Percentiles rank a stretch among this genome's conserved stretches.
Evolutionary conservation across 1,140 invertebrate species (phyloP).

Genomic region (Phenacoccus solenopsis): DNA sequence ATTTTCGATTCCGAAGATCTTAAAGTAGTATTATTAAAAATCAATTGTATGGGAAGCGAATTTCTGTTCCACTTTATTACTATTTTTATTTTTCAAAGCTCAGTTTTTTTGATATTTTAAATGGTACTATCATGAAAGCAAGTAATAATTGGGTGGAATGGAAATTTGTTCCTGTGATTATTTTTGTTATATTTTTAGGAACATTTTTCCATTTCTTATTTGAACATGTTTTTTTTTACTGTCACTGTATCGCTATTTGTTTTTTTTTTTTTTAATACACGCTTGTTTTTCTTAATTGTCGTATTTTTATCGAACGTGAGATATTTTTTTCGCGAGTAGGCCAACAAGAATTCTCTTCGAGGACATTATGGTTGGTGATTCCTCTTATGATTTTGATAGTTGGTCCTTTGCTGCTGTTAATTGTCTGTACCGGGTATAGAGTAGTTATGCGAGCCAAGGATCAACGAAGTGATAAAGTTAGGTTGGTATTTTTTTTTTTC

Average conservation of each 20-base stretch:
- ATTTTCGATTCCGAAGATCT: background rate
- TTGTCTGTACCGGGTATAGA: conserved; percentile 55
- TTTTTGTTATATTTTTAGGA: conserved; percentile 26
- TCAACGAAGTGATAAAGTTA: conserved; percentile 36
- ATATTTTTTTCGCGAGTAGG: conserved; percentile 37
- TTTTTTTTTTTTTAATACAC: too few relatives aligned
- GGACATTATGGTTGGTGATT: conserved; percentile 58
- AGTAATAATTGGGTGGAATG: conserved; percentile 25
- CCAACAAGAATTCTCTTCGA: conserved; percentile 60
- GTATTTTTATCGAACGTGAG: too few relatives aligned
- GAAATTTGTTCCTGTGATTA: conserved; percentile 25
- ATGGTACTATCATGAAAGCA: conserved; percentile 3
- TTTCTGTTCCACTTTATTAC: background rate
- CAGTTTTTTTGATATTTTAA: background rate
- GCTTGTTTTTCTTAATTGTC: too few relatives aligned
- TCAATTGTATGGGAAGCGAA: background rate
- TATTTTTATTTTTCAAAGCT: too few relatives aligned
- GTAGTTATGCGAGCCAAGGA: conserved; percentile 37
- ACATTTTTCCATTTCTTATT: conserved; percentile 41
- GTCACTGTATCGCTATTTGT: background rate
- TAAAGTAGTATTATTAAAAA: background rate
- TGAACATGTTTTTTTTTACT: background rate
- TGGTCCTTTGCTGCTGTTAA: conserved; percentile 54
- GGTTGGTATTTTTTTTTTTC: background rate
- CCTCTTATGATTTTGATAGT: conserved; percentile 61